Percentiles rank a stretch among this genome's conserved stretches.
phyloP scores from a whole-genome alignment of 2,113 vertebrate species.

The Arvicanthis niloticus region DNA sequence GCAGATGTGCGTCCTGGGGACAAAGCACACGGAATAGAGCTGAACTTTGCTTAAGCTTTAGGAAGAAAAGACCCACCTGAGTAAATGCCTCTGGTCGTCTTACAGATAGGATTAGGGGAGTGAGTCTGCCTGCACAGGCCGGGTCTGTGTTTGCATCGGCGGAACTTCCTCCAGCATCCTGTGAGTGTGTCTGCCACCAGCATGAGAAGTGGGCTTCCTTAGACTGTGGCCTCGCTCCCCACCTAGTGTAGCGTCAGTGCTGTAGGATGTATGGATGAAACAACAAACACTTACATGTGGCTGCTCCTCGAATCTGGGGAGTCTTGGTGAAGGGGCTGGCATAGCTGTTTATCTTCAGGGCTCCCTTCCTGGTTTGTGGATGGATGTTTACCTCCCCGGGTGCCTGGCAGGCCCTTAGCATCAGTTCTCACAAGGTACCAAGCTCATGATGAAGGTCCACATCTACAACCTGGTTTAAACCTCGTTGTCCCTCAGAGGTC shows the following conservation, averaged over 20 bases:
- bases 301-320: too few species aligned
- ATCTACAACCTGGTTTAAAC: background rate
- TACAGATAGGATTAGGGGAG: slow-evolving; percentile 54
- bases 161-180: background rate
- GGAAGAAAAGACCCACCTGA: slow-evolving; percentile 29
- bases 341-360: background rate
- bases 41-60: slow-evolving; percentile 6
- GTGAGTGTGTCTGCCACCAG: too few species aligned
- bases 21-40: slow-evolving; percentile 31
- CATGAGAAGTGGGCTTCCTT: background rate
- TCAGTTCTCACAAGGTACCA: background rate
- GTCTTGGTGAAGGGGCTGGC: background rate
- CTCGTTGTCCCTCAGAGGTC: background rate
- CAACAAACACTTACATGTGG: background rate
- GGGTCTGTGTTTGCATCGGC: slow-evolving; percentile 19
- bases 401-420: background rate
- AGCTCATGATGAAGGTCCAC: background rate
- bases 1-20: background rate
- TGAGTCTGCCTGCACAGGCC: background rate
- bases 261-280: background rate
- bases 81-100: slow-evolving; percentile 32
- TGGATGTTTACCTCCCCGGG: background rate
- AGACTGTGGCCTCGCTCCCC: background rate
- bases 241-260: too few species aligned
- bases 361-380: background rate